Evolutionary conservation across 2,797 vertebrate species (phyloP), one percentile per base, ranked within the genome.

Genomic region (Heteromormyrus szaboi): DNA sequence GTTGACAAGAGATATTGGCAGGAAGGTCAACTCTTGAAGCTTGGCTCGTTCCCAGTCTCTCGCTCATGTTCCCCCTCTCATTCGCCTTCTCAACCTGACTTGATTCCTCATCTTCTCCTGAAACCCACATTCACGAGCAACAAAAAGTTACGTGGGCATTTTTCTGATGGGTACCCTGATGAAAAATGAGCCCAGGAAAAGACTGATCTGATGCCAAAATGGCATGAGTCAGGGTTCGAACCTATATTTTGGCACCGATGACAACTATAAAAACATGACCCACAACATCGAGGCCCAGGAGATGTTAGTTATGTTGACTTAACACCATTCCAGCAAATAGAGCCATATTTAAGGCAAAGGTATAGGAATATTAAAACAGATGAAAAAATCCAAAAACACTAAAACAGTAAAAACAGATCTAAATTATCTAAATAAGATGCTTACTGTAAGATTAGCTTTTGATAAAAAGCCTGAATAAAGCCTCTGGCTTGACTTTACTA

Each of bases 1-100:
- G 68, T 19, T 89, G 89, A 90, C 89, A 65, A 50, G 51, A 90
- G 65, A 83, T 89, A 85, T 72, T 88, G 86, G 84, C 50, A 90
- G 88, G 89, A 89, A 83, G 53, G 87, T 79, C 53, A 86, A 88
- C 76, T 79, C 65, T 76, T 51, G 83, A 85, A 72, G 68, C 12
- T 17, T 72, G 68, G 68, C 68, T 72, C 68, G 2, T 72, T 72
- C 68, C 33, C 68, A 72, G 68, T 17, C 68, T 72, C 68, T 72
- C 68, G 2, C 68, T 72, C 65, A 33, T 14, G 12, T 29, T 68
- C 33, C 29, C 68, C 29, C 33, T 37, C 29, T 72, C 4, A 72
- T 37, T 72, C 33, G 29, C 33, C 33, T 72, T 14, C 68, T 37
- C 68, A 72, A 37, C 68, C 68, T 72, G 68, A 72, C 29, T 17